Conservation (phyloP, 2,888 invertebrate genomes). For the Hypercompe scribonia region DNA sequence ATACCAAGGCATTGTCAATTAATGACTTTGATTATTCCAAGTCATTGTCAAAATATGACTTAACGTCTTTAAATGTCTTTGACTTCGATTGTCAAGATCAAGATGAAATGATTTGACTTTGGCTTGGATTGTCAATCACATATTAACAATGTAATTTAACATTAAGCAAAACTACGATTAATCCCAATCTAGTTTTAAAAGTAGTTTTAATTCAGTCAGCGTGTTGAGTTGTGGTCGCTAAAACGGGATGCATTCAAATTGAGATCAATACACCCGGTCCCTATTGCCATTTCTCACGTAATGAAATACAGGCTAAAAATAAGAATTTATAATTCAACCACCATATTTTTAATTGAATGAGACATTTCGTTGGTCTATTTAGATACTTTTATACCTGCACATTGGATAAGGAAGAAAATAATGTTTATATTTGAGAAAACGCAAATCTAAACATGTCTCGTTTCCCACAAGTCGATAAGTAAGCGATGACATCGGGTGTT, state of each 20-base stretch:
- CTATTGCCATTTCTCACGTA: not conserved
- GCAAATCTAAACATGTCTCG: slow-evolving; percentile 8
- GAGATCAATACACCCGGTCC: slow-evolving; percentile 16
- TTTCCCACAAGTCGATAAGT: slow-evolving; percentile 13
- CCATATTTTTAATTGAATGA: not conserved
- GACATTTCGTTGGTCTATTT: slow-evolving; percentile 1
- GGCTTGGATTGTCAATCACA: slow-evolving; percentile 24
- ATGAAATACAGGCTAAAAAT: not conserved
- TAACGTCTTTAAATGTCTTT: too few relatives aligned
- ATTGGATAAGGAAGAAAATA: not conserved
- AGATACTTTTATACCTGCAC: not conserved
- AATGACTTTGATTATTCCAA: slow-evolving; percentile 28
- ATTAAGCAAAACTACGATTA: slow-evolving; percentile 41
- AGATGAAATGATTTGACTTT: too few relatives aligned
- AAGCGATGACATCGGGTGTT: slow-evolving; percentile 40
- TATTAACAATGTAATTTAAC: slow-evolving; percentile 25
- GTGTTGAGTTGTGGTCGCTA: slow-evolving; percentile 35
- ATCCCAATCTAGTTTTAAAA: slow-evolving; percentile 22
- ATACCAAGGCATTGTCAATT: slow-evolving; percentile 38
- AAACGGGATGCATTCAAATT: slow-evolving; percentile 22
- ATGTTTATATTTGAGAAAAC: slow-evolving; percentile 1
- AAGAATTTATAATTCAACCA: not conserved
- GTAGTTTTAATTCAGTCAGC: slow-evolving; percentile 41
- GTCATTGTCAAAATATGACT: slow-evolving; percentile 18
- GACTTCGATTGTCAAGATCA: slow-evolving; percentile 28